Conservation (phyloP, 2,113 vertebrate species). For the Muscicapa adusta region DNA sequence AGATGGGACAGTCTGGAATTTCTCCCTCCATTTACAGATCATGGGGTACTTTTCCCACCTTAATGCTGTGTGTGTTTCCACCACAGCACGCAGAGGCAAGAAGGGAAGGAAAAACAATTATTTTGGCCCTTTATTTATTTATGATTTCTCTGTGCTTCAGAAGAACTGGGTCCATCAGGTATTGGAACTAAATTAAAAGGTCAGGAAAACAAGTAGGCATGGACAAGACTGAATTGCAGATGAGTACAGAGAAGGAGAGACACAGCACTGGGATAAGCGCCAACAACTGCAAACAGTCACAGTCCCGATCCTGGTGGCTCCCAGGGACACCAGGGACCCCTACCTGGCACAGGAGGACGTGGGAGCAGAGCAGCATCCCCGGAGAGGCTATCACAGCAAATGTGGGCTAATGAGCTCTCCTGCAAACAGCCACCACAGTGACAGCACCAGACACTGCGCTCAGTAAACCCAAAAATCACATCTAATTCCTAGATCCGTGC, state of each 20-base stretch:
- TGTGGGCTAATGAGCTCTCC: background rate
- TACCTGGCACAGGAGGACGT: background rate
- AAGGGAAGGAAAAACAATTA: fast-evolving
- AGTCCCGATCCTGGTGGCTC: background rate
- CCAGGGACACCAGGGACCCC: background rate
- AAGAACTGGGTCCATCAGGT: background rate
- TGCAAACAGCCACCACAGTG: background rate
- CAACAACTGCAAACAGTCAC: background rate
- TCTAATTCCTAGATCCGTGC: background rate
- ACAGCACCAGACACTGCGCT: background rate
- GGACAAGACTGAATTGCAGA: slow-evolving; percentile 21
- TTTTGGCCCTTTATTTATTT: background rate
- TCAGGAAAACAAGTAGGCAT: background rate
- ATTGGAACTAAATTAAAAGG: background rate
- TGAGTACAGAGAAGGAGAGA: background rate
- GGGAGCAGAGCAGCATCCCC: fast-evolving
- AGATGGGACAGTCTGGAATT: background rate
- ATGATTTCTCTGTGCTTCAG: background rate
- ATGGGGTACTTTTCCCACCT: background rate
- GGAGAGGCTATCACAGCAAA: background rate
- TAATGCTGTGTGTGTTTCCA: background rate
- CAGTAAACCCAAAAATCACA: background rate
- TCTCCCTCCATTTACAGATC: background rate
- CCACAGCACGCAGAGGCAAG: background rate
- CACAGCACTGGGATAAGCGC: background rate